These are phyloP conservation scores for Drosophila maculinotata DNA, from an alignment of 2,888 invertebrate species.

Conservation along the genomic window DNA sequence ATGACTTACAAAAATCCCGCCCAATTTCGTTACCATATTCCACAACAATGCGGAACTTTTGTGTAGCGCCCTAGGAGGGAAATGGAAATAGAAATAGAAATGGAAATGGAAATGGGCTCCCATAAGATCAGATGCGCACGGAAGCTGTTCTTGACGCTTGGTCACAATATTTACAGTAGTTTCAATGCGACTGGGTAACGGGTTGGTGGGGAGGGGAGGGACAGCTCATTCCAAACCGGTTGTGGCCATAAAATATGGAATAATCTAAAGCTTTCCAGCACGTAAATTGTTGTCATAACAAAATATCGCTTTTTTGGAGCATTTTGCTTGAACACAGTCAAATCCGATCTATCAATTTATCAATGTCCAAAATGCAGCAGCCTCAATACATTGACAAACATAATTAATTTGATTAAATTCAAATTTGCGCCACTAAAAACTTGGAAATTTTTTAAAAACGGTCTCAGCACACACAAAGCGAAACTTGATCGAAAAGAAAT, in stretches of 20 bases:
- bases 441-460: slow-evolving; percentile 45
- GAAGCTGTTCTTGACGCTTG: slow-evolving; percentile 66
- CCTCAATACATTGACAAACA: slow-evolving; percentile 65
- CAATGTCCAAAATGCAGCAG: slow-evolving; percentile 63
- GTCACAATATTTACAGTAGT: slow-evolving; percentile 47
- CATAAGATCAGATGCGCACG: slow-evolving; percentile 51
- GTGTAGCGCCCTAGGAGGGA: slow-evolving; percentile 16
- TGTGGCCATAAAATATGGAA: slow-evolving; percentile 65
- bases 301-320: slow-evolving; percentile 52
- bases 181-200: not conserved
- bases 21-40: slow-evolving; percentile 23
- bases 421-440: slow-evolving; percentile 64
- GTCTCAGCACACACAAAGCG: slow-evolving; percentile 34
- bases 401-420: slow-evolving; percentile 80
- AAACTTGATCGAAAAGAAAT: slow-evolving; percentile 45
- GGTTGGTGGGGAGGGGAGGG: not conserved
- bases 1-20: slow-evolving; percentile 36
- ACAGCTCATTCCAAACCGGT: slow-evolving; percentile 41
- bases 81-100: slow-evolving; percentile 9
- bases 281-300: slow-evolving; percentile 39
- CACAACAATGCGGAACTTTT: slow-evolving; percentile 61
- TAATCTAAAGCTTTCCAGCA: slow-evolving; percentile 52
- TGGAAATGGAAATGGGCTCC: slow-evolving; percentile 63
- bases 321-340: slow-evolving; percentile 56
- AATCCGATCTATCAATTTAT: slow-evolving; percentile 70